Base-by-base conservation (phyloP, 64 coral and sea anemone genomes). In the Pachyseris speciosa region DNA sequence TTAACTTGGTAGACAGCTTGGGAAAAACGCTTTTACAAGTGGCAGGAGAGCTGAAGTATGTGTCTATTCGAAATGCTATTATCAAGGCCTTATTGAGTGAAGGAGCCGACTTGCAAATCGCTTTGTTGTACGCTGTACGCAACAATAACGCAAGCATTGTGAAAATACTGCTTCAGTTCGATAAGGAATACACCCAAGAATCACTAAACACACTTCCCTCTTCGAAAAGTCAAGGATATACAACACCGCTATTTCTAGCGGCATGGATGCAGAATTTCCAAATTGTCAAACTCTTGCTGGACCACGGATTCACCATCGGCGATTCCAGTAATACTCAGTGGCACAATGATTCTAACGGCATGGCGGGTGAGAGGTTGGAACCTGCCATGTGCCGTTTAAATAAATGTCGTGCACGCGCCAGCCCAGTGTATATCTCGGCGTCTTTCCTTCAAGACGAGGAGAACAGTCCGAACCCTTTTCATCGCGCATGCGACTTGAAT, bases 371-470 rank as follows among this genome's bases (percentile, higher is more conserved):
- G 7, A 71, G 53, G 63, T 15, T 86, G 10, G 83, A 27, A 30
- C 59, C 40, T 8, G 39, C 83, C 20, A 7, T 86, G 83, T 27
- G 34, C 8, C 64, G 64, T 20, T 69, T 86, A 48, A 69, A 86
- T 25, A 8, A 5, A 48, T 86, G 69, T 27, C 83, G 41, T 34
- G 61, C 37, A 4, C 64, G 49, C 16, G 67, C 83, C 7, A 67
- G 47, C 16, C 83, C 83, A 1, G 64, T 69, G 20, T 86, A 68
- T 12, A 49, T 86, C 0, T 39, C 63, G 0, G 64, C 67, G 7
- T 69, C 63, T 31, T 86, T 86, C 53, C 63, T 86, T 22, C 40
- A 86, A 49, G 69, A 86, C 67, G 19, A 38, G 13, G 3, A 67
- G 0, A 25, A 10, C 13, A 64, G 63, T 15, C 40, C 42, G 4